Conservation (phyloP, 2,113 vertebrate genomes). For the Syrmaticus mikado region DNA sequence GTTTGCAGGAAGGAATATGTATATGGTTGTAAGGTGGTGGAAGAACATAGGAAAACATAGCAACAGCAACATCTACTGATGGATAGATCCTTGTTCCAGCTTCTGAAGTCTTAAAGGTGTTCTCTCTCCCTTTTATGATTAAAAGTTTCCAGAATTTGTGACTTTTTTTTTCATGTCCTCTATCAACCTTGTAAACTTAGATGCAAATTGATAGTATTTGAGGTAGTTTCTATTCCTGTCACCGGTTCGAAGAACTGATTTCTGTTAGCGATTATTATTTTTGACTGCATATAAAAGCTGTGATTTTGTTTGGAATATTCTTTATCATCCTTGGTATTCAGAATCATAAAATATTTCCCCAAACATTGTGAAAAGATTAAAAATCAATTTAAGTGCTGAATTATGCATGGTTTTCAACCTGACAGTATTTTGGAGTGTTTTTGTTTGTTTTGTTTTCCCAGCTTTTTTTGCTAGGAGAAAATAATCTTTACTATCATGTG, state of each 20-base stretch:
- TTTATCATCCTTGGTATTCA: conserved; percentile 59
- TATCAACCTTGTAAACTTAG: background rate
- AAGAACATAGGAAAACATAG: background rate
- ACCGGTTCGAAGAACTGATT: background rate
- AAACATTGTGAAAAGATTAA: conserved; percentile 69
- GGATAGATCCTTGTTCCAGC: background rate
- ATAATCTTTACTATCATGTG: conserved; percentile 20
- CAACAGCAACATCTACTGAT: background rate
- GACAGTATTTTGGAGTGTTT: conserved; percentile 9
- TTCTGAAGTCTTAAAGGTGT: background rate
- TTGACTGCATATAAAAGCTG: conserved; percentile 37
- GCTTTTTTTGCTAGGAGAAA: background rate
- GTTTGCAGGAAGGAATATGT: background rate
- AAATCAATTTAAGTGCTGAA: conserved; percentile 68
- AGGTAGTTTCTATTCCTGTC: background rate
- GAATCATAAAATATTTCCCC: conserved; percentile 63
- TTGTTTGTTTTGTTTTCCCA: conserved; percentile 39
- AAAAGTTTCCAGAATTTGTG: background rate
- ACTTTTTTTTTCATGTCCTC: background rate
- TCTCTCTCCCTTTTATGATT: background rate
- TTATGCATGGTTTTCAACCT: conserved; percentile 71
- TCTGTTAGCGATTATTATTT: background rate
- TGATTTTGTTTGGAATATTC: conserved; percentile 56
- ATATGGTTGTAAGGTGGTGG: background rate
- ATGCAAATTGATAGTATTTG: background rate